Evolutionary conservation across 2,888 invertebrate species (phyloP), one percentile per base, ranked within the genome.

Genomic region (Mamestra brassicae): DNA sequence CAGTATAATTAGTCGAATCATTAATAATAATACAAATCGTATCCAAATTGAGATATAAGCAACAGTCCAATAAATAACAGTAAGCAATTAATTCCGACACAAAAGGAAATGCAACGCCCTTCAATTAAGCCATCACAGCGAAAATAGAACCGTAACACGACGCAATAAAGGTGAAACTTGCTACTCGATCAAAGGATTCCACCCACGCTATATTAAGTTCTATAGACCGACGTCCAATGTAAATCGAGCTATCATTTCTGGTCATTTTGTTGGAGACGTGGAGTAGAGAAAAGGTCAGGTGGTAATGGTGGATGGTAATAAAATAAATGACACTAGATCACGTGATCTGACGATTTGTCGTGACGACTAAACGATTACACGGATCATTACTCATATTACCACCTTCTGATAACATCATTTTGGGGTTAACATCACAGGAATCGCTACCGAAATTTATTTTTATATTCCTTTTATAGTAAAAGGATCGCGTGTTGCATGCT

Each of bases 321-420:
- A 92, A 93, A 94, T 94, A 94, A 95, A 96, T 95, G 93, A 90
- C 89, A 86, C 80, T 84, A 80, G 89, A 92, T 94, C 95, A 95
- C 95, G 95, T 94, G 94, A 95, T 94, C 87, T 85, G 91, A 91
- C 93, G 91, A 95, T 95, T 95, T 95, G 95, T 95, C 94, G 93
- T 93, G 92, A 92, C 93, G 93, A 90, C 90, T 92, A 92, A 93
- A 90, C 94, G 94, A 95, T 95, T 95, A 95, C 86, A 89, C 87
- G 93, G 90, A 91, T 94, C 95, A 95, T 95, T 95, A 94, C 93
- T 96, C 94, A 95, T 95, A 94, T 95, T 94, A 93, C 93, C 95
- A 95, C 95, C 94, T 95, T 83, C 89, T 92, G 95, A 95, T 95
- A 95, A 92, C 93, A 94, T 95, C 93, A 92, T 94, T 93, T 91